Evolutionary conservation across 2,888 invertebrate species (phyloP), one percentile per base, ranked within the genome.

Genomic region (Monopis laevigella): DNA sequence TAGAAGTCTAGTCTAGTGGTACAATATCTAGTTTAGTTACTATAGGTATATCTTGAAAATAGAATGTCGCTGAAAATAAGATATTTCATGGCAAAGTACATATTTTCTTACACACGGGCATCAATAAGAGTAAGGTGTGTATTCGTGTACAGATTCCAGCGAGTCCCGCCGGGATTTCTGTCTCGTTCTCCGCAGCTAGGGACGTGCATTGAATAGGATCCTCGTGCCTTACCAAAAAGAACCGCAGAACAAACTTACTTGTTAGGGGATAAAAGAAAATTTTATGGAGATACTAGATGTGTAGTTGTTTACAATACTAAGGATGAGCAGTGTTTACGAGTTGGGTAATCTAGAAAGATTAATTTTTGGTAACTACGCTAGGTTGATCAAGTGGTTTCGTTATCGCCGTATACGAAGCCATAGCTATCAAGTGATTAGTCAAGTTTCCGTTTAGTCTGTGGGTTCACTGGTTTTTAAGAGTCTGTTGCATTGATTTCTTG

Each of bases 81-180:
- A 16, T 32, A 17, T 41, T 51, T 53, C 48, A 54, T 56, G 59
- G 63, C 59, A 54, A 55, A 61, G 53, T 55, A 53, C 53, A 58
- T 63, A 62, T 69, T 65, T 64, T 66, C 62, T 63, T 65, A 59
- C 64, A 64, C 66, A 65, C 56, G 59, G 52, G 52, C 62, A 64
- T 71, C 72, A 67, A 71, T 71, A 71, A 67, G 58, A 58, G 58
- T 64, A 55, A 65, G 59, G 60, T 64, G 63, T 68, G 62, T 52
- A 52, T 46, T 51, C 17, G 55, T 44, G 57, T 60, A 62, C 69
- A 71, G 71, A 77, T 75, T 71, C 64, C 36, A 41, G 53, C 57
- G 55, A 56, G 56, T 63, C 71, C 62, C 63, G 18, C 46, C 45
- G 65, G 70, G 74, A 73, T 74, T 75, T 74, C 72, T 74, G 68